A percentile compares a stretch with the other conserved stretches of the same genome.
Conservation (phyloP, 2,888 invertebrate genomes). For the Tachina fera region DNA sequence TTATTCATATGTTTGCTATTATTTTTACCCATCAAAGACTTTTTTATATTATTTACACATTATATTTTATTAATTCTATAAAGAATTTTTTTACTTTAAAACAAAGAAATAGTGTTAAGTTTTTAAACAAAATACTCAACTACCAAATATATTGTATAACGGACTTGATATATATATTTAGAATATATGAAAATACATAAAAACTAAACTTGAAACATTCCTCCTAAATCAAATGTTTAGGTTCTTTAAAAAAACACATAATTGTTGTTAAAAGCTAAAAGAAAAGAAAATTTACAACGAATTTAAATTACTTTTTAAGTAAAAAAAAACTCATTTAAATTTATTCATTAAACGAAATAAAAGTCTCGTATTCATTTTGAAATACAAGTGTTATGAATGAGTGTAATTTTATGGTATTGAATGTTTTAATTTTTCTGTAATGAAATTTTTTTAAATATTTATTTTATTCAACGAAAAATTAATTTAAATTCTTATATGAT, state of each 20-base stretch:
- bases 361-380: background rate
- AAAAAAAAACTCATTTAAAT: slow-evolving; percentile 26
- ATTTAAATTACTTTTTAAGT: slow-evolving; percentile 52
- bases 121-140: slow-evolving; percentile 21
- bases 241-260: background rate
- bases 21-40: slow-evolving; percentile 2
- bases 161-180: background rate
- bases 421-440: background rate
- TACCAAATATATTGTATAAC: slow-evolving; percentile 42
- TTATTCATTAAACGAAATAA: background rate
- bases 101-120: background rate
- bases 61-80: background rate
- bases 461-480: slow-evolving; percentile 11
- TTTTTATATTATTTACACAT: background rate
- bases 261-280: slow-evolving; percentile 16
- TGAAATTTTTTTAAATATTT: background rate
- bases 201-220: slow-evolving; percentile 5
- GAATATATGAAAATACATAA: background rate
- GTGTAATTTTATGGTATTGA: background rate
- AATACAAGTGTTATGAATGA: background rate
- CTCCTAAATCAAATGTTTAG: slow-evolving; percentile 9
- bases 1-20: background rate
- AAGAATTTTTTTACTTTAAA: background rate
- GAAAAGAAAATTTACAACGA: slow-evolving; percentile 62
- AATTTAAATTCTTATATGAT: slow-evolving; percentile 13